phyloP scores from a whole-genome alignment of 2,888 invertebrate species.

The Cephus spinipes region DNA sequence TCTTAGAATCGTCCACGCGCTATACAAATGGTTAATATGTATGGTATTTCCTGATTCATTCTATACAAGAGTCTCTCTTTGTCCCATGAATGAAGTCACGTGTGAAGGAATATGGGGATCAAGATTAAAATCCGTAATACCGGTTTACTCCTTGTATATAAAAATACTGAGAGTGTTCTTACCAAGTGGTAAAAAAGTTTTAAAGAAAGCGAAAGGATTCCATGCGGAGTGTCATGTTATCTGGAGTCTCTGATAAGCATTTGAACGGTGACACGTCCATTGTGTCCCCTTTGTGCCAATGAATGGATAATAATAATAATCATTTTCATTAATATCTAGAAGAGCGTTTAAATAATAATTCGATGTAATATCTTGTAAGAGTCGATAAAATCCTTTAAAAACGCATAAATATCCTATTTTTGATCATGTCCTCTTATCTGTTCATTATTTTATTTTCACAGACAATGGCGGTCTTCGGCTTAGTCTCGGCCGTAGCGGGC shows the following conservation, averaged over 20 bases:
- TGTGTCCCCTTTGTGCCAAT: neutral
- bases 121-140: neutral
- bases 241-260: neutral
- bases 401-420: too few relatives aligned
- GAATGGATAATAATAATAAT: neutral
- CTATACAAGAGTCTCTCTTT: neutral
- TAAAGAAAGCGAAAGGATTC: neutral
- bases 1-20: neutral
- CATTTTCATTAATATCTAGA: neutral
- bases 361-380: neutral
- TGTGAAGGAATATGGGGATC: neutral
- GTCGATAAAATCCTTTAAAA: too few relatives aligned
- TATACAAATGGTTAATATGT: neutral
- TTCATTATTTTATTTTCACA: constrained; percentile 31
- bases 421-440: neutral
- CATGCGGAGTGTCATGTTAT: too few relatives aligned
- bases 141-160: neutral
- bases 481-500: constrained; percentile 90
- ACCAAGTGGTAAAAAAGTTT: neutral
- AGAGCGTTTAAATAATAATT: neutral
- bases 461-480: constrained; percentile 83
- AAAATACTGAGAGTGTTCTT: neutral
- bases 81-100: neutral
- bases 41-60: neutral
- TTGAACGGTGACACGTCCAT: neutral